Percentiles rank a stretch among this genome's conserved stretches.
These are phyloP conservation scores for Aspidiotus destructor DNA, from an alignment of 2,888 invertebrate genomes.

Conservation along the genomic window DNA sequence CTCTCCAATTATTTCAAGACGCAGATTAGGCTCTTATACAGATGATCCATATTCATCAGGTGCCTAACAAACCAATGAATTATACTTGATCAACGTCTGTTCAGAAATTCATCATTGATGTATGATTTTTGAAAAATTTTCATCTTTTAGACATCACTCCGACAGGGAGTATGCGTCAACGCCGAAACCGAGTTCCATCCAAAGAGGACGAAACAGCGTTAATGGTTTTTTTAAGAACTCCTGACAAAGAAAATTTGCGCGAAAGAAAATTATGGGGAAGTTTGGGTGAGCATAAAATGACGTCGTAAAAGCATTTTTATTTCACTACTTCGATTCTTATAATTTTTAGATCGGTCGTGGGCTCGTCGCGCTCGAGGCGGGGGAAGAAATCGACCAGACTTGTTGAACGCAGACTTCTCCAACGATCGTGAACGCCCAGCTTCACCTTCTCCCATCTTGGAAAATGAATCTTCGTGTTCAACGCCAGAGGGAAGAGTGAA, in stretches of 20 bases:
- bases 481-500: conserved; percentile 46
- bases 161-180: conserved; percentile 71
- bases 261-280: conserved; percentile 70
- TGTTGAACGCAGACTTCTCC: conserved; percentile 61
- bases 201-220: conserved; percentile 74
- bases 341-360: conserved; percentile 68
- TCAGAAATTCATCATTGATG: too few relatives aligned
- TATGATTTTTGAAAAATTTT: too few relatives aligned
- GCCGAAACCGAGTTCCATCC: conserved; percentile 68
- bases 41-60: conserved; percentile 44
- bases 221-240: conserved; percentile 73
- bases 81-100: too few relatives aligned
- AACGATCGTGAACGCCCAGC: conserved; percentile 62
- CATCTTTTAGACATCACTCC: conserved; percentile 63
- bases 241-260: conserved; percentile 62
- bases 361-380: conserved; percentile 67
- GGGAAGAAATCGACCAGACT: conserved; percentile 65
- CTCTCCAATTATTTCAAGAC: conserved; percentile 57
- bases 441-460: conserved; percentile 55
- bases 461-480: conserved; percentile 46
- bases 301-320: not conserved
- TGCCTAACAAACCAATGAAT: conserved; percentile 5
- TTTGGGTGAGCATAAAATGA: conserved; percentile 50
- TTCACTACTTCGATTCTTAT: not conserved
- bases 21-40: conserved; percentile 58